Base-by-base conservation (phyloP, 2,113 vertebrate genomes). In the Centropus unirufus region DNA sequence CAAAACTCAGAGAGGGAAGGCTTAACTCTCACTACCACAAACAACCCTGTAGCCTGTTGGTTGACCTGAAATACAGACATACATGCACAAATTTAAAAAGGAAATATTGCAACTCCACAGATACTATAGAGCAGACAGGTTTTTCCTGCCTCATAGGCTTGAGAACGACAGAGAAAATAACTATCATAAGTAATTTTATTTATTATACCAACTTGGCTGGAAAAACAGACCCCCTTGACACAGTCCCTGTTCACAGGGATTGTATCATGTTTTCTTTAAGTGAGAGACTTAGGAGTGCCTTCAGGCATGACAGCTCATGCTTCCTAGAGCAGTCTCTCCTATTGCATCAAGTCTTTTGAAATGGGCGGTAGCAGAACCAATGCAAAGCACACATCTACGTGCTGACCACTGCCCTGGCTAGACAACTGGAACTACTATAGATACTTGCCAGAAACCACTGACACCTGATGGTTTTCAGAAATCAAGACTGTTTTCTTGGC, bases 1-100 rank as follows among this genome's bases (percentile, higher is more conserved):
- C 30, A 90, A 70, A 78, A 89, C 80, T 76, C 12, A 83, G 58
- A 90, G 54, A 62, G 51, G 78, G 64, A 59, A 75, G 79, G 32
- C 42, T 86, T 90, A 83, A 83, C 18, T 89, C 75, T 70, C 32
- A 47, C 16, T 67, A 14, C 26, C 34, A 18, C 1, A 2, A 95
- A 69, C 30, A 93, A 74, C 15, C 14, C 4, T 12, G 30, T 51
- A 86, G 42, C 5, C 55, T 66, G 23, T 47, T 66, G 27, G 24
- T 27, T 79, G 36, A 40, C 44, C 32, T 58, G 26, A 91, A 87
- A 81, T 22, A n/a, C 16, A 11, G 7, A 52, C 21, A 11, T 9
- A 52, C 17, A 18, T 9, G 27, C 40, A 42, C 17, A 54, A 49
- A 78, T 11, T 62, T 57, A 8, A 27, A 87, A 59, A 55, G 63